Evolutionary conservation across 2,888 invertebrate species (phyloP), one percentile per base, ranked within the genome.

Genomic region (Melanotus villosus): DNA sequence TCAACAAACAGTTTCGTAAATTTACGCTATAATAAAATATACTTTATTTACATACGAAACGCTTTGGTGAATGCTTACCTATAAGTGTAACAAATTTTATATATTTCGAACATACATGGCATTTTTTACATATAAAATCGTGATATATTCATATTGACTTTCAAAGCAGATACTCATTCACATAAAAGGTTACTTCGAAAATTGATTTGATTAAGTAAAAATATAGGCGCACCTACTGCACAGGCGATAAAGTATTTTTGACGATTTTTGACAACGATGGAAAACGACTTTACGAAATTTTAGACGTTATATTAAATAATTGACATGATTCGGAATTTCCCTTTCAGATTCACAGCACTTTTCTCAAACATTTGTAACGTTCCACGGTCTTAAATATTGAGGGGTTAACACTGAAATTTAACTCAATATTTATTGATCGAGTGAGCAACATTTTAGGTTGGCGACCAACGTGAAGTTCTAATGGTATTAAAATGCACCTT

Each of bases 11-110:
- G 64, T 59, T 57, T 41, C 26, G 50, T 65, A 47, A 68, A 21
- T 68, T 64, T 68, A 59, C 32, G 41, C 64, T 64, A 64, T 68
- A 68, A 63, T 68, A 68, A 68, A 68, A 68, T 68, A 68, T 64
- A 68, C 58, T 68, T 65, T 68, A 68, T 68, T 57, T 68, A 68
- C 64, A 68, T 58, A 41, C 64, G 34, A 64, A 68, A 64, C 36
- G 50, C 23, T 64, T 67, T 41, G 36, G 38, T 38, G 52, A 38
- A 56, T 19, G 56, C 38, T 56, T 56, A 56, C 10, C 56, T 56
- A 38, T 19, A 21, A 41, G 64, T 64, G 64, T 43, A 41, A 52
- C 41, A 64, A 52, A 32, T 30, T 18, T 62, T 38, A 57, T 64
- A 58, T 26, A 26, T 26, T 5, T 26, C 26, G 26, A 26, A 26